Evolutionary conservation across 2,113 vertebrate species (phyloP), one percentile per base, ranked within the genome.

Genomic region (Danio rerio): DNA sequence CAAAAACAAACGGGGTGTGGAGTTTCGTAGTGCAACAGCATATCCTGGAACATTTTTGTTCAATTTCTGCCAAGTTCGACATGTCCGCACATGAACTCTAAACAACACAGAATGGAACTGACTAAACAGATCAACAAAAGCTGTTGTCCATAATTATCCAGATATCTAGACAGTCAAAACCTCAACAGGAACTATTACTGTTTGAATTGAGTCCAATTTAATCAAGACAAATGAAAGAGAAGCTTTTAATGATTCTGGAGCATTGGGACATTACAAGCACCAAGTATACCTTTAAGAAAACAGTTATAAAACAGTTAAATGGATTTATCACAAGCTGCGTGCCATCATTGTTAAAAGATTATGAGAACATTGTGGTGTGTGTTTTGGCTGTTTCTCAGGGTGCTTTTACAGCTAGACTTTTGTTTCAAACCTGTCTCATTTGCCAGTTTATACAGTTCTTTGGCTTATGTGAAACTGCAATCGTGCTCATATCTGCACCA

Each of bases 1-100:
- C 65, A 68, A 7, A 43, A 74, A 73, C 7, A 18, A 74, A 43
- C 71, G 15, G 42, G 65, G 42, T 18, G 65, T 69, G 52, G 71
- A 74, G 71, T 31, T 74, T 53, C 20, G 49, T n/a, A 73, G 3
- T 11, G 1, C 0, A 16, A 56, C 2, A 56, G 50, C 21, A 72
- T 9, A 72, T 55, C 7, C 50, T 73, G 20, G 50, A 73, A 55
- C 42, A 9, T 42, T 16, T 18, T 73, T 21, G 52, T 56, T 73
- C 31, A 18, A 56, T 12, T 73, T 7, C 15, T n/a, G 16, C 8
- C 70, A 73, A 73, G 21, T 56, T 73, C 13, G 40, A 16, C 31
- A 56, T 18, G 71, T 18, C 31, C 5, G 15, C n/a, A 42, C 5
- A n/a, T 73, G 31, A 10, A 56, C 31, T 53, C 5, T n/a, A 18